Evolutionary conservation across 2,888 invertebrate genomes (phyloP).

Genomic region (Cordylochernes scorpioides): DNA sequence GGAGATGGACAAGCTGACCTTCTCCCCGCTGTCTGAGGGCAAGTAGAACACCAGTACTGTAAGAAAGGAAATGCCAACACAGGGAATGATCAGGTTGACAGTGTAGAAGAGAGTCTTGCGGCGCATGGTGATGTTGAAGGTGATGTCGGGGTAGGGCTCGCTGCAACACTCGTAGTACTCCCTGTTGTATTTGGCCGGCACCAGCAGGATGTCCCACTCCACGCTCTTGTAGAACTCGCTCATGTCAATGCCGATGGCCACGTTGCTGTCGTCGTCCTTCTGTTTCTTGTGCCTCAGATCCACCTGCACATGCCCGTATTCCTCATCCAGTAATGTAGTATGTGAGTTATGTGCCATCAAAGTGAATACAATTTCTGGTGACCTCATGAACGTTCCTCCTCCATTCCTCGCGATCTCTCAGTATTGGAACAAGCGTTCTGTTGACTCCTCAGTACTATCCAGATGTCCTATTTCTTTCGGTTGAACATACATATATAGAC

Average conservation of each 20-base stretch:
- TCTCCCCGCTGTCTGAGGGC: constrained; percentile 91
- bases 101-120: constrained; percentile 88
- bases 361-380: no score
- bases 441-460: no score
- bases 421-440: no score
- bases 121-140: constrained; percentile 84
- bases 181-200: constrained; percentile 66
- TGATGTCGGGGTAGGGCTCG: constrained; percentile 88
- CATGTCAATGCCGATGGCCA: constrained; percentile 28
- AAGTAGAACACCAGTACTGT: constrained; percentile 88
- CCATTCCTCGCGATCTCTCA: no score
- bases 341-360: no score
- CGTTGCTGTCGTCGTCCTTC: constrained; percentile 40
- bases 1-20: constrained; percentile 82
- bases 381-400: constrained; percentile 2
- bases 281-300: constrained; percentile 24
- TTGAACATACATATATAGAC: no score
- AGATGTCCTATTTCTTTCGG: no score
- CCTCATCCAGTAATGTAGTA: no score
- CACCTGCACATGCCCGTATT: constrained; percentile 9
- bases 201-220: constrained; percentile 55
- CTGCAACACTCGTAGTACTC: constrained; percentile 82
- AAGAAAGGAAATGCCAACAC: constrained; percentile 80
- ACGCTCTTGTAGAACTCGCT: constrained; percentile 27
- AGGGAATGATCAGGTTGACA: constrained; percentile 81